A percentile compares a stretch with the other conserved stretches of the same genome.
These are phyloP conservation scores for Aurelia aurita DNA, from an alignment of 30 jellyfish, hydroid and myxozoan genomes.

Conservation along the genomic window DNA sequence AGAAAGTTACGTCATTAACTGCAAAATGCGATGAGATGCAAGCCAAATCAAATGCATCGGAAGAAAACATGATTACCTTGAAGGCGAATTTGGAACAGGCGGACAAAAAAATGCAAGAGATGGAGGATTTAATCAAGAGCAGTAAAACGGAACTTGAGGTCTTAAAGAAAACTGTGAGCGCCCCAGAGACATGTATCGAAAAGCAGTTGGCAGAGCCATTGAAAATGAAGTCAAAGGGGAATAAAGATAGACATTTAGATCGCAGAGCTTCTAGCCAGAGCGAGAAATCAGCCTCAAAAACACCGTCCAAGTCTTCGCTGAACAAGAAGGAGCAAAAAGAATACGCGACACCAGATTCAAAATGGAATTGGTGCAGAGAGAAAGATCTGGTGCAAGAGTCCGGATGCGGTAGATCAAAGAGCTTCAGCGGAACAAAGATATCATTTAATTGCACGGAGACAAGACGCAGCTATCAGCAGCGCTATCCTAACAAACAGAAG, in stretches of 20 bases:
- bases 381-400: slow-evolving; percentile 8
- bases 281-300: slow-evolving; percentile 2
- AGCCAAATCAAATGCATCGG: slow-evolving; percentile 11
- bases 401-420: slow-evolving; percentile 2
- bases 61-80: not conserved
- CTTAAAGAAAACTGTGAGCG: slow-evolving; percentile 56
- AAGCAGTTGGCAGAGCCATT: not conserved
- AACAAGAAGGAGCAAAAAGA: slow-evolving; percentile 11
- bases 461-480: slow-evolving; percentile 37
- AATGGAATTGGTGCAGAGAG: slow-evolving; percentile 33
- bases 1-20: slow-evolving; percentile 21
- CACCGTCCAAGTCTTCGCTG: not conserved
- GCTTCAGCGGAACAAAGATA: slow-evolving; percentile 21
- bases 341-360: slow-evolving; percentile 14
- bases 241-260: not conserved
- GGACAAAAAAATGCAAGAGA: slow-evolving; percentile 60
- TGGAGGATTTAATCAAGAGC: slow-evolving; percentile 52
- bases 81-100: slow-evolving; percentile 30
- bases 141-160: slow-evolving; percentile 64
- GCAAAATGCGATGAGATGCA: slow-evolving; percentile 40
- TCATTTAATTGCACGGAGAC: slow-evolving; percentile 28
- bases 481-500: not conserved
- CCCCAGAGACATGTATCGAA: slow-evolving; percentile 13
- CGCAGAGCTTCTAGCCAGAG: not conserved
- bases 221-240: not conserved